Evolutionary conservation across 2,797 vertebrate genomes (phyloP), one percentile per base, ranked within the genome.

Genomic region (Kryptopterus vitreolus): DNA sequence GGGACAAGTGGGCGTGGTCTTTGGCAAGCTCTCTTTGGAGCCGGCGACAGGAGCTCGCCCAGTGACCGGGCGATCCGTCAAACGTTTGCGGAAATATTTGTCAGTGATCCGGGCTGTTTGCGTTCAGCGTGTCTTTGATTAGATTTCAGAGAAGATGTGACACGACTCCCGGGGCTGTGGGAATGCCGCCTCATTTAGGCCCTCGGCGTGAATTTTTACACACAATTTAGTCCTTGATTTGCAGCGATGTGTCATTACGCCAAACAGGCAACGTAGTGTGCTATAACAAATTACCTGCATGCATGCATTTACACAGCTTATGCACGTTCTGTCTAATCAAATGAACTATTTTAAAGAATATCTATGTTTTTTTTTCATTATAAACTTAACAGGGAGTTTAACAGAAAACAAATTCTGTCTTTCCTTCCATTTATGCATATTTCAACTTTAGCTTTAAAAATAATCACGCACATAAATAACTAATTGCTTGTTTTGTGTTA

Each of bases 51-150:
- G 84, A 86, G 86, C 81, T 79, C 80, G 82, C 78, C 80, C 84
- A 76, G 80, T 77, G 69, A 81, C 69, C 69, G 76, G 80, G 83
- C 69, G 70, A 87, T 83, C 83, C 85, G 24, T 84, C 82, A 84
- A 53, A 87, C 87, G 86, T 89, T 89, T 87, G 89, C 80, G 90
- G 92, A 91, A 89, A 90, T 90, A 88, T 89, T 90, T 90, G 91
- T 91, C 88, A 92, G 52, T 82, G 85, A 90, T 87, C 87, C 86
- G 78, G 86, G 88, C 90, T 90, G 91, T 92, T 91, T 91, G 90
- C 87, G 78, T 85, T 85, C 83, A 86, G 86, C 68, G 43, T 73
- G 77, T 71, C 79, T 81, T 84, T 86, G 87, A 86, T 87, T 79
- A 84, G 81, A 87, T 83, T 74, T 73, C 68, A 76, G 81, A 82